Percentiles rank a stretch among this genome's conserved stretches.
phyloP scores from a whole-genome alignment of 1,140 invertebrate species.

The Goniozus legneri region DNA sequence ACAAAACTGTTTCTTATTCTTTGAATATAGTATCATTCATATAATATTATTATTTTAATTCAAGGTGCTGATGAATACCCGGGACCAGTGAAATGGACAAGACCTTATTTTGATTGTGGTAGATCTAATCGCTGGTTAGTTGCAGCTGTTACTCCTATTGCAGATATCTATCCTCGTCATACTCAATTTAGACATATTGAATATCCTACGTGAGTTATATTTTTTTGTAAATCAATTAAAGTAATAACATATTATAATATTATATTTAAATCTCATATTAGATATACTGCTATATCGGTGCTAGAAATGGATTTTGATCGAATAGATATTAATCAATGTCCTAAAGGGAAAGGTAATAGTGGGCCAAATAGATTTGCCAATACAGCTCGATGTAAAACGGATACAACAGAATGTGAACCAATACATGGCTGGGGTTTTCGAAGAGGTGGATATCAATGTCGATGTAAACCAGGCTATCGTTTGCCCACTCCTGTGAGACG shows the following conservation, averaged over 20 bases:
- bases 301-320: slow-evolving; percentile 96
- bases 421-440: slow-evolving; percentile 93
- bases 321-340: slow-evolving; percentile 98
- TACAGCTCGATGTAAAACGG: slow-evolving; percentile 87
- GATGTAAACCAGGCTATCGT: slow-evolving; percentile 85
- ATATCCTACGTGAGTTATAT: slow-evolving; percentile 79
- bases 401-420: slow-evolving; percentile 96
- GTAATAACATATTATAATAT: not conserved
- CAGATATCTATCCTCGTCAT: slow-evolving; percentile 93
- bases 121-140: slow-evolving; percentile 95
- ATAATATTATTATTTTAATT: slow-evolving; percentile 6
- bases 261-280: slow-evolving; percentile 38
- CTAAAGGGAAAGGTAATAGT: slow-evolving; percentile 80
- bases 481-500: slow-evolving; percentile 82
- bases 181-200: slow-evolving; percentile 92
- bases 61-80: slow-evolving; percentile 78
- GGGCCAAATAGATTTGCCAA: slow-evolving; percentile 86
- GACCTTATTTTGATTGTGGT: slow-evolving; percentile 96
- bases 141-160: slow-evolving; percentile 87
- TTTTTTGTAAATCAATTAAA: not conserved
- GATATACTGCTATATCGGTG: slow-evolving; percentile 88
- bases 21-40: slow-evolving; percentile 4
- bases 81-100: slow-evolving; percentile 89
- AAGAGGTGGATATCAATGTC: slow-evolving; percentile 93
- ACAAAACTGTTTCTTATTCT: slow-evolving; percentile 6